Evolutionary conservation across 2,797 vertebrate species (phyloP).

Genomic region (Enteromius unitaeniatus): DNA sequence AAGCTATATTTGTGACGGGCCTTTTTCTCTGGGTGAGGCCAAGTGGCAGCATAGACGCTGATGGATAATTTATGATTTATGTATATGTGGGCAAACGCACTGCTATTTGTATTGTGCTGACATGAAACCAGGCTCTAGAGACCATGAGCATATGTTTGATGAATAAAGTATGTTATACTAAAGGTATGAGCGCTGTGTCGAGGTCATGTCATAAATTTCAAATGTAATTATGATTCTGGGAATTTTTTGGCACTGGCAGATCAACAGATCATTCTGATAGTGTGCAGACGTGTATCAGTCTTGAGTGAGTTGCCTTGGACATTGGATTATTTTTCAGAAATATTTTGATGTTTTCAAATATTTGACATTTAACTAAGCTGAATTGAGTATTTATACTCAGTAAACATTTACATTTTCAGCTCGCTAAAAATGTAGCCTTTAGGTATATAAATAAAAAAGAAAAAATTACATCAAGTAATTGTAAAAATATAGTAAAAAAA

Average conservation of each 20-base stretch:
- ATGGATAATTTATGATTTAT: constrained; percentile 53
- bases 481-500: background rate
- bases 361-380: background rate
- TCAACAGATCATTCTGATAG: background rate
- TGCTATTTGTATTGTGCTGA: constrained; percentile 39
- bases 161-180: background rate
- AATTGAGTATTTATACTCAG: background rate
- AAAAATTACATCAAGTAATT: background rate
- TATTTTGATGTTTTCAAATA: background rate
- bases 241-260: background rate
- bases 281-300: background rate
- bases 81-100: constrained; percentile 39
- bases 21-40: constrained; percentile 34
- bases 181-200: background rate
- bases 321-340: background rate
- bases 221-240: background rate
- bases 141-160: background rate
- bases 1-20: constrained; percentile 33
- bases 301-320: background rate
- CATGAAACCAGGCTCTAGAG: constrained; percentile 16
- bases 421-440: background rate
- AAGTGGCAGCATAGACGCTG: constrained; percentile 28
- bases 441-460: background rate
- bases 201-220: background rate
- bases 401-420: background rate